A percentile compares a stretch with the other conserved stretches of the same genome.
Evolutionary conservation across 2,888 invertebrate genomes (phyloP).

Genomic region (Folsomia manolachei): DNA sequence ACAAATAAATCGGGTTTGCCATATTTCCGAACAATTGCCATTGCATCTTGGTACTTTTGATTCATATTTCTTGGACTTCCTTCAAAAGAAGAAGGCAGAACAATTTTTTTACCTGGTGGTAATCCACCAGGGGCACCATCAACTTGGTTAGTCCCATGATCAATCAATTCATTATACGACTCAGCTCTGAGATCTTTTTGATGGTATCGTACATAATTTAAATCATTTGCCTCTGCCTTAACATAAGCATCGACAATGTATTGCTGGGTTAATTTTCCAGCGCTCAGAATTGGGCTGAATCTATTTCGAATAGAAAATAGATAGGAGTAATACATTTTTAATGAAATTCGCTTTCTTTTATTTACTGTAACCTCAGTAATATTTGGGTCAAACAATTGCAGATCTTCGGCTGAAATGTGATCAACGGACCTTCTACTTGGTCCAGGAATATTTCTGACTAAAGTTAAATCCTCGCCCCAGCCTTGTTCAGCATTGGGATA

Average conservation of each 20-base stretch:
- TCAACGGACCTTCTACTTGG: no score
- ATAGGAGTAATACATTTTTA: slow-evolving; percentile 32
- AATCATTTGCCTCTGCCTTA: slow-evolving; percentile 50
- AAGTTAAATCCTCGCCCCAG: slow-evolving; percentile 20
- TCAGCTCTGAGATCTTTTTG: slow-evolving; percentile 50
- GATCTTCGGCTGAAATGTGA: no score
- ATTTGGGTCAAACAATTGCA: neutral
- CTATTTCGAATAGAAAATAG: slow-evolving; percentile 27
- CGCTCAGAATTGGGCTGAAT: slow-evolving; percentile 50
- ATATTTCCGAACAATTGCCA: slow-evolving; percentile 54
- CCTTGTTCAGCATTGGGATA: slow-evolving; percentile 44
- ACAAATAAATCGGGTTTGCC: slow-evolving; percentile 56
- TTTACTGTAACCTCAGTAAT: neutral
- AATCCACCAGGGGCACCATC: slow-evolving; percentile 2
- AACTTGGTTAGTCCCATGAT: slow-evolving; percentile 19
- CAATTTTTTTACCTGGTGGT: slow-evolving; percentile 23
- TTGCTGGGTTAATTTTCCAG: slow-evolving; percentile 51
- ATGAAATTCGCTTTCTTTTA: neutral
- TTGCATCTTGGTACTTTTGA: slow-evolving; percentile 55
- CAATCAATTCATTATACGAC: slow-evolving; percentile 32
- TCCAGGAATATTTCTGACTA: neutral
- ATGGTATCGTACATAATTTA: slow-evolving; percentile 48
- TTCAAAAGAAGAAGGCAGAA: slow-evolving; percentile 53
- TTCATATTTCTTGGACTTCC: slow-evolving; percentile 53
- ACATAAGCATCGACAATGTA: slow-evolving; percentile 51